Conservation (phyloP, 2,113 vertebrate genomes). For the Cinclus cinclus region DNA sequence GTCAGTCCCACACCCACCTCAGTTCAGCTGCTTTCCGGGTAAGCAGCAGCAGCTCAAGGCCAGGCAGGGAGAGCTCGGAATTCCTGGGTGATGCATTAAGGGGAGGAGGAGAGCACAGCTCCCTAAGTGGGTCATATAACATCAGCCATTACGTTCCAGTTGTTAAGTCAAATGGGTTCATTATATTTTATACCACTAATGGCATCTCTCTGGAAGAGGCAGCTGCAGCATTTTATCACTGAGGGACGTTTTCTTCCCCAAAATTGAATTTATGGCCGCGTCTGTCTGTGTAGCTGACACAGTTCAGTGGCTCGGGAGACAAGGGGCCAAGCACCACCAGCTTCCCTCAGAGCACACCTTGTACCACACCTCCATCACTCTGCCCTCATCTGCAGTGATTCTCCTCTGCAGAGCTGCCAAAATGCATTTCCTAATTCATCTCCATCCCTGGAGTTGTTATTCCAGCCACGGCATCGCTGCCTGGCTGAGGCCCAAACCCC, state of each 20-base stretch:
- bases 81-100: not conserved
- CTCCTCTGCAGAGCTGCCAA: not conserved
- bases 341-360: not conserved
- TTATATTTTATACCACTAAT: constrained; percentile 17
- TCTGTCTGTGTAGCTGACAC: not conserved
- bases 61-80: not conserved
- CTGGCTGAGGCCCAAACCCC: not conserved
- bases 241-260: not conserved
- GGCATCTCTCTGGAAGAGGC: not conserved
- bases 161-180: constrained; percentile 40
- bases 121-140: constrained; percentile 25
- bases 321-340: not conserved
- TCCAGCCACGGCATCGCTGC: not conserved
- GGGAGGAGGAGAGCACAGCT: not conserved
- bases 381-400: not conserved
- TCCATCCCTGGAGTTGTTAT: not conserved
- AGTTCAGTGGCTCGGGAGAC: not conserved
- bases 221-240: constrained; percentile 8
- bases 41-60: constrained; percentile 21
- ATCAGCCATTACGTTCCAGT: constrained; percentile 14
- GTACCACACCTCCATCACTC: not conserved
- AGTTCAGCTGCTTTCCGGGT: constrained; percentile 22
- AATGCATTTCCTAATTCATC: not conserved
- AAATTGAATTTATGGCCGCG: not conserved
- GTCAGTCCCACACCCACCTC: not conserved